These are phyloP conservation scores for Campylomormyrus tamandua DNA, from an alignment of 2,113 vertebrate species.

Conservation along the genomic window DNA sequence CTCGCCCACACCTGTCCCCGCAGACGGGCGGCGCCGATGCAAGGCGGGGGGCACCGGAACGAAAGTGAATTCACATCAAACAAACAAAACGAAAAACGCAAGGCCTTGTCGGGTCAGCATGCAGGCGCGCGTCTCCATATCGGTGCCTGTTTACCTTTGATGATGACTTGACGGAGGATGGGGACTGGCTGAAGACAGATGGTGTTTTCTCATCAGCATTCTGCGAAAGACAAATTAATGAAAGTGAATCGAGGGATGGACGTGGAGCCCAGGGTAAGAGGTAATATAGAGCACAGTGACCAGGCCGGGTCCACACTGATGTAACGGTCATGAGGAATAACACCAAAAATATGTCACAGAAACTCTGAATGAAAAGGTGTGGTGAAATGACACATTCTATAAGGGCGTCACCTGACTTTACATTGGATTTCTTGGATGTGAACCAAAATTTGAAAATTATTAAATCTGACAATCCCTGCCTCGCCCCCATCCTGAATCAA, in stretches of 20 bases:
- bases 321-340: background rate
- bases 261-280: no score
- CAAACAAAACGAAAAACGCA: background rate
- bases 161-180: constrained; percentile 51
- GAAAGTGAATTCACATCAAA: constrained; percentile 18
- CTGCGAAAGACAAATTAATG: constrained; percentile 29
- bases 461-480: background rate
- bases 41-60: background rate
- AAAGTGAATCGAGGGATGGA: background rate
- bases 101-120: background rate
- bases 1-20: background rate
- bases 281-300: background rate
- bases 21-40: background rate
- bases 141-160: constrained; percentile 41
- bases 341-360: background rate
- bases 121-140: background rate
- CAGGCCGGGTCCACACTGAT: background rate
- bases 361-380: background rate
- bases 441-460: background rate
- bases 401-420: background rate
- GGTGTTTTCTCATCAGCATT: constrained; percentile 42
- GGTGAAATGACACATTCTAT: background rate
- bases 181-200: constrained; percentile 48
- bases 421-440: background rate
- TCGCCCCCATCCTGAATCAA: background rate